Percentiles rank a stretch among this genome's conserved stretches.
phyloP scores from a whole-genome alignment of 2,888 invertebrate genomes.

The Hemithea aestivaria region DNA sequence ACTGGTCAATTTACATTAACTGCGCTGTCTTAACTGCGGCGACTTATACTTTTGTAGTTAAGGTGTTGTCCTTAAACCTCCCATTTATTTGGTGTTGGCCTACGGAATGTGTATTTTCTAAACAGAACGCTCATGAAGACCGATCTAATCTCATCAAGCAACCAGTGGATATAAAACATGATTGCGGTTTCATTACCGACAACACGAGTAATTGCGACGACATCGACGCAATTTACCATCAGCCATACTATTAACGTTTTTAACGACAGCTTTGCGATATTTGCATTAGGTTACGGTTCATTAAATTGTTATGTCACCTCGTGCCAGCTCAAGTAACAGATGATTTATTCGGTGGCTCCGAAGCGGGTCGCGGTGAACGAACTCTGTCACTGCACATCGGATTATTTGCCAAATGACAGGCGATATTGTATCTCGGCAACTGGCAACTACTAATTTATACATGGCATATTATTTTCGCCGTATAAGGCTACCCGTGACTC shows the following conservation, averaged over 20 bases:
- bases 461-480: slow-evolving; percentile 30
- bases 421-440: slow-evolving; percentile 48
- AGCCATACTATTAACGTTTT: slow-evolving; percentile 19
- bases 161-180: too few relatives aligned
- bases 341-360: slow-evolving; percentile 57
- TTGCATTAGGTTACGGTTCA: slow-evolving; percentile 36
- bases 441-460: slow-evolving; percentile 28
- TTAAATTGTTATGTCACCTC: slow-evolving; percentile 50
- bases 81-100: too few relatives aligned
- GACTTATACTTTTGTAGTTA: too few relatives aligned
- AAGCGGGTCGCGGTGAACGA: slow-evolving; percentile 68
- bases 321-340: slow-evolving; percentile 47
- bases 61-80: too few relatives aligned
- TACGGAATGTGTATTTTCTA: too few relatives aligned
- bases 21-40: too few relatives aligned
- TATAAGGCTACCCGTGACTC: slow-evolving; percentile 40
- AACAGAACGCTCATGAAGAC: too few relatives aligned
- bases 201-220: slow-evolving; percentile 17
- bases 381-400: slow-evolving; percentile 58
- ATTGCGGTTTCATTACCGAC: slow-evolving; percentile 22
- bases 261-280: slow-evolving; percentile 19
- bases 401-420: slow-evolving; percentile 63
- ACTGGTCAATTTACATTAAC: too few relatives aligned
- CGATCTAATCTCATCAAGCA: too few relatives aligned
- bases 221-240: slow-evolving; percentile 23